These are phyloP conservation scores for Pseudomyrmex flavicornis DNA, from an alignment of 1,140 invertebrate species.

Conservation along the genomic window DNA sequence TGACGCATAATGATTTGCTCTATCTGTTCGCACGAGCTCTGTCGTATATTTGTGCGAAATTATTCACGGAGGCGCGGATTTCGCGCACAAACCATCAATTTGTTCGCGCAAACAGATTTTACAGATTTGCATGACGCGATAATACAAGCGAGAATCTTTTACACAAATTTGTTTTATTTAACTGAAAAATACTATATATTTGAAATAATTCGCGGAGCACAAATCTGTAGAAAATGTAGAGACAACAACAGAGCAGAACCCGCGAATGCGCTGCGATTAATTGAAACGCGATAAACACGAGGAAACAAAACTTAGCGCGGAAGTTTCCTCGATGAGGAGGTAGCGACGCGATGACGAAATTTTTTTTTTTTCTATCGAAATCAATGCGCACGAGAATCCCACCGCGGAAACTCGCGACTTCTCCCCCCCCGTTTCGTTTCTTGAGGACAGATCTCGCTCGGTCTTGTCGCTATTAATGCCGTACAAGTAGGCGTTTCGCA, in stretches of 20 bases:
- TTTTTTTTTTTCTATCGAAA: background rate
- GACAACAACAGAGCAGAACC: background rate
- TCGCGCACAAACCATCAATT: conserved; percentile 20
- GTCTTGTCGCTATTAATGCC: conserved; percentile 2
- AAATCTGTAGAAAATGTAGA: conserved; percentile 10
- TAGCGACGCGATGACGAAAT: conserved; percentile 22
- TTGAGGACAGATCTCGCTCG: conserved; percentile 18
- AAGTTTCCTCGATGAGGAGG: background rate
- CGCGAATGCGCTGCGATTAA: background rate
- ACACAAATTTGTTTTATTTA: conserved; percentile 19
- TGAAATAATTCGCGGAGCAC: background rate
- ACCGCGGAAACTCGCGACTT: background rate
- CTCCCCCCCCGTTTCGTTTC: conserved; percentile 8
- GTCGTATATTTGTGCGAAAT: background rate
- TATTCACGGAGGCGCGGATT: conserved; percentile 10
- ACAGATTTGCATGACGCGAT: background rate
- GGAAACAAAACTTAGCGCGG: background rate
- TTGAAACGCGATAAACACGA: conserved; percentile 11
- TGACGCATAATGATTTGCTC: conserved; percentile 15
- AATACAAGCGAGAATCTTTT: conserved; percentile 2
- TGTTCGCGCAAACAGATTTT: conserved; percentile 1
- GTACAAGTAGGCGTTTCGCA: conserved; percentile 39
- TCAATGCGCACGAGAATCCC: conserved; percentile 9
- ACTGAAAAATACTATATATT: background rate
- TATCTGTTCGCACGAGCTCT: background rate